Percentiles rank a stretch among this genome's conserved stretches.
Evolutionary conservation across 1,140 invertebrate species (phyloP).

Genomic region (Hypothenemus hampei): DNA sequence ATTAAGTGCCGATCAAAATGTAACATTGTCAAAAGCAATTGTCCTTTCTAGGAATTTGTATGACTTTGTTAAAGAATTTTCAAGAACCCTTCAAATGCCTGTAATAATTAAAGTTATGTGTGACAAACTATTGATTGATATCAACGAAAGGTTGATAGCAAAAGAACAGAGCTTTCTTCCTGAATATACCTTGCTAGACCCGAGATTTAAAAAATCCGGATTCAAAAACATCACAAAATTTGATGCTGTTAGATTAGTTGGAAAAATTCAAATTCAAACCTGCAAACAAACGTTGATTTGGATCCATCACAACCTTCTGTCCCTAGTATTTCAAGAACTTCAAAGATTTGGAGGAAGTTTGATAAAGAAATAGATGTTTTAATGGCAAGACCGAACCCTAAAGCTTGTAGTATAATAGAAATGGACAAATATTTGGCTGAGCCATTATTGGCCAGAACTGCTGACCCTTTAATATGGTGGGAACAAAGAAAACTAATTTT

Average conservation of each 20-base stretch:
- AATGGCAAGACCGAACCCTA: background rate
- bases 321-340: background rate
- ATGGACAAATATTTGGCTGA: constrained; percentile 4
- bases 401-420: background rate
- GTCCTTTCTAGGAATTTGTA: background rate
- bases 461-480: constrained; percentile 16
- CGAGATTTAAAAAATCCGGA: background rate
- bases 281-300: background rate
- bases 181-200: constrained; percentile 1
- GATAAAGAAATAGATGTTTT: background rate
- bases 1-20: background rate
- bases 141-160: background rate
- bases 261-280: background rate
- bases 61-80: background rate
- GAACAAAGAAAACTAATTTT: constrained; percentile 5
- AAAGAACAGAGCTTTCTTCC: background rate
- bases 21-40: background rate
- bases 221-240: too few species aligned
- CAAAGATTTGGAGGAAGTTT: constrained; percentile 8
- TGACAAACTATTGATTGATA: background rate
- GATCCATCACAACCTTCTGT: background rate
- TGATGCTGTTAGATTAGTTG: too few species aligned
- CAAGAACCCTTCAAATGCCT: too few species aligned
- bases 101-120: background rate
- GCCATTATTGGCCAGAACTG: background rate